These are phyloP conservation scores for Danio choprae DNA, from an alignment of 2,797 vertebrate genomes.

Conservation along the genomic window DNA sequence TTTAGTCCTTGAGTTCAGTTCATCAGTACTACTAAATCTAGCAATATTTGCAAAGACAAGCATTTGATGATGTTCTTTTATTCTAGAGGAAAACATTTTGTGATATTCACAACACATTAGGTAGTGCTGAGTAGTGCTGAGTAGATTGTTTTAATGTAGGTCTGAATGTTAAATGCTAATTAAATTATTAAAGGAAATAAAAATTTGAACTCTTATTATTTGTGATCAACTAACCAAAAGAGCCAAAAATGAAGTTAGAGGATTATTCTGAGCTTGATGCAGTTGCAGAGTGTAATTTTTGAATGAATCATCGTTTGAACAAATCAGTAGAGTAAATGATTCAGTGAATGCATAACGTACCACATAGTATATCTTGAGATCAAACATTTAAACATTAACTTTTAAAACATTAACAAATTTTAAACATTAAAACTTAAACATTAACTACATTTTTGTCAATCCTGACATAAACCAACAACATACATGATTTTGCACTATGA, in stretches of 20 bases:
- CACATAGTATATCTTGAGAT: no score
- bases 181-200: neutral
- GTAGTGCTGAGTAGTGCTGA: no score
- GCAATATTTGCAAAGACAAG: neutral
- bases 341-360: neutral
- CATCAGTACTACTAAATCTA: neutral
- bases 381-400: no score
- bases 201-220: neutral
- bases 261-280: neutral
- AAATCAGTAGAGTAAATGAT: neutral
- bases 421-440: no score
- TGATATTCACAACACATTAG: neutral
- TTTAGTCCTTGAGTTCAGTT: neutral
- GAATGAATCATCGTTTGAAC: neutral
- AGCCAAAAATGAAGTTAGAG: neutral
- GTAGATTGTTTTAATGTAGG: no score
- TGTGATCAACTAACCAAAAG: neutral
- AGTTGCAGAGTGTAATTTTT: neutral
- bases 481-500: no score
- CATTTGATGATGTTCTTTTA: neutral
- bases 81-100: neutral
- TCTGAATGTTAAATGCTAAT: neutral
- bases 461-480: no score
- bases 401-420: no score
- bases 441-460: no score